These are phyloP conservation scores for Epinotia ramella DNA, from an alignment of 2,888 invertebrate species.

Conservation along the genomic window DNA sequence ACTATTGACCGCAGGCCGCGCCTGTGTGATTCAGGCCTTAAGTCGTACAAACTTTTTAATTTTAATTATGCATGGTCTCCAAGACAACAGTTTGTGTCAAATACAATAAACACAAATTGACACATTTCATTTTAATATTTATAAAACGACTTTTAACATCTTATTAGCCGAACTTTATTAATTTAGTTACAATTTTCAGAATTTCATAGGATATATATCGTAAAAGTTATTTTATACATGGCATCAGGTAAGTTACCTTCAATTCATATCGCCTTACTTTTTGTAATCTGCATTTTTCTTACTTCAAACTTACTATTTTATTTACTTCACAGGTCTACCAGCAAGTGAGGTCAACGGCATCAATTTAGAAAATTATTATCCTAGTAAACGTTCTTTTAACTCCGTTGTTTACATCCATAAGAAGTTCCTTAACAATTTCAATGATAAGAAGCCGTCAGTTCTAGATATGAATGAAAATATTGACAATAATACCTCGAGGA, in stretches of 20 bases:
- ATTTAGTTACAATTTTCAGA: background rate
- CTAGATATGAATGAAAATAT: conserved; percentile 2
- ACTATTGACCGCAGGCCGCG: no score
- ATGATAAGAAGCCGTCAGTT: background rate
- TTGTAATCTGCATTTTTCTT: background rate
- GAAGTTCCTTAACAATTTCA: conserved; percentile 55
- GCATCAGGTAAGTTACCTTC: conserved; percentile 16
- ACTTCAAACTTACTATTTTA: no score
- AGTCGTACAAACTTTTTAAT: background rate
- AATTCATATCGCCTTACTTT: background rate
- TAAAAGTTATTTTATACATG: conserved; percentile 1
- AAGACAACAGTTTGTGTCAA: conserved; percentile 14
- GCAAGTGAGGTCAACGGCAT: conserved; percentile 59
- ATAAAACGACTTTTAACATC: background rate
- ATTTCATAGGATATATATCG: background rate
- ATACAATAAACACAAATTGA: conserved; percentile 4
- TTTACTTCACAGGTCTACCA: conserved; percentile 16
- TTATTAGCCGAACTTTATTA: background rate
- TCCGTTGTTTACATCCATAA: conserved; percentile 73
- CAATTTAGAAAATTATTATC: conserved; percentile 68
- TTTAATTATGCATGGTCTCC: background rate
- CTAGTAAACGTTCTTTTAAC: conserved; percentile 64
- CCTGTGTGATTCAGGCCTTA: no score
- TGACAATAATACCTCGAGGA: conserved; percentile 44
- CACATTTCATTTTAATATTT: background rate